These are phyloP conservation scores for Danaus plexippus DNA, from an alignment of 1,140 invertebrate species.

Conservation along the genomic window DNA sequence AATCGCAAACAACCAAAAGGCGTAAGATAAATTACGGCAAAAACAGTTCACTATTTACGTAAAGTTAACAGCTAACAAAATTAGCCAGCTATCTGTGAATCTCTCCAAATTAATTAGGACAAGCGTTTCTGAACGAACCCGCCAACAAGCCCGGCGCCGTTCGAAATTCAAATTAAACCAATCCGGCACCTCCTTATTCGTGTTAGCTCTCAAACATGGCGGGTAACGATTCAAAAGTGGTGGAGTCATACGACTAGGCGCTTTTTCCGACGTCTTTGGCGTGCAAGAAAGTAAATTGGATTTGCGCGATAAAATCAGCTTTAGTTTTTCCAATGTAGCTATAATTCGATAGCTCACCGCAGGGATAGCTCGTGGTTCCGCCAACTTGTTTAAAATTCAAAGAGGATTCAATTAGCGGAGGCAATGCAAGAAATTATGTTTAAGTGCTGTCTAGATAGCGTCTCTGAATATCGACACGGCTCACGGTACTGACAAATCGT, in stretches of 20 bases:
- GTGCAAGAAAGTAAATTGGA: constrained; percentile 66
- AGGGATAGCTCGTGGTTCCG: constrained; percentile 38
- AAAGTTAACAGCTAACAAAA: constrained; percentile 29
- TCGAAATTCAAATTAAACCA: constrained; percentile 70
- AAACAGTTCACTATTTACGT: constrained; percentile 21
- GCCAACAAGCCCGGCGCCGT: constrained; percentile 21
- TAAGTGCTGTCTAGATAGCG: constrained; percentile 11
- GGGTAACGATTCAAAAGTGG: constrained; percentile 62
- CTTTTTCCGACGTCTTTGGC: constrained; percentile 62
- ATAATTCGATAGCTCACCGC: constrained; percentile 48
- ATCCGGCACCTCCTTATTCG: constrained; percentile 70
- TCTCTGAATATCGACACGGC: constrained; percentile 2
- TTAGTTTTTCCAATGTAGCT: constrained; percentile 31
- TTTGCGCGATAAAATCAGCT: constrained; percentile 59
- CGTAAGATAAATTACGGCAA: constrained; percentile 46
- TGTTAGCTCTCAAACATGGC: constrained; percentile 52
- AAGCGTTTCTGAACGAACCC: constrained; percentile 19
- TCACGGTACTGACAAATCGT: too few relatives aligned
- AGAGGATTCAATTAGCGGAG: constrained; percentile 56
- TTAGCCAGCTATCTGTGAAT: constrained; percentile 32
- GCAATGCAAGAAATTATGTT: constrained; percentile 12
- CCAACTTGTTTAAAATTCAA: constrained; percentile 59
- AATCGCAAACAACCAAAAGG: constrained; percentile 17
- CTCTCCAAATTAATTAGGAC: constrained; percentile 35
- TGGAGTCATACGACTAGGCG: constrained; percentile 68